A percentile compares a stretch with the other conserved stretches of the same genome.
Evolutionary conservation across 1,140 invertebrate species (phyloP).

Genomic region (Pristionchus pacificus): DNA sequence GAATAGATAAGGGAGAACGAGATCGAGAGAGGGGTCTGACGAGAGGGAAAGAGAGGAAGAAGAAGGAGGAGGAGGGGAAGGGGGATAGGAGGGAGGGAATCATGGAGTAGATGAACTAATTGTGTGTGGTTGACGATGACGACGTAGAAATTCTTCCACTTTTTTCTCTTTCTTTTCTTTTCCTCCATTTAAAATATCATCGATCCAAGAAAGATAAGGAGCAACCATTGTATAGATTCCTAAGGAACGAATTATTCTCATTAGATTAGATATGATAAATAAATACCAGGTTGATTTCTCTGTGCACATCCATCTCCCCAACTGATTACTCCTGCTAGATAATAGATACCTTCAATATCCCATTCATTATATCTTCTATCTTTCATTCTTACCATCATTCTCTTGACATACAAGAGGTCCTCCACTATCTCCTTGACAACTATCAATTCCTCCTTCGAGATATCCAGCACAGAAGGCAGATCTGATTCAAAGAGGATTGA

Average conservation of each 20-base stretch:
- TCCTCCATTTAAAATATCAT: conserved; percentile 9
- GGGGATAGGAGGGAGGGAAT: too few species aligned
- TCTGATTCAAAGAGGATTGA: background rate
- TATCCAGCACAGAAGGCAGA: background rate
- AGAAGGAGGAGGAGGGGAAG: too few species aligned
- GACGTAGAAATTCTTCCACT: too few species aligned
- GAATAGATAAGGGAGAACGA: too few species aligned
- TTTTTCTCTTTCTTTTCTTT: too few species aligned
- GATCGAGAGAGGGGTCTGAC: too few species aligned
- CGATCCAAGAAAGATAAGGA: conserved; percentile 33
- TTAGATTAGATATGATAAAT: background rate
- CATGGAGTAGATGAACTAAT: too few species aligned
- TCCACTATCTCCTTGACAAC: conserved; percentile 30
- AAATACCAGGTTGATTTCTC: conserved; percentile 35
- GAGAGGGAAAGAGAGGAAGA: too few species aligned
- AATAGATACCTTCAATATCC: background rate
- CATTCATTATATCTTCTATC: background rate
- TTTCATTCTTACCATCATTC: background rate
- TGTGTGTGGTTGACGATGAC: too few species aligned
- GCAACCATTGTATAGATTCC: conserved; percentile 36
- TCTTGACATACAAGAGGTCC: background rate
- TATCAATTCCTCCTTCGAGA: conserved; percentile 29
- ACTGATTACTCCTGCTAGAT: conserved; percentile 29
- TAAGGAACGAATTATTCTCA: background rate
- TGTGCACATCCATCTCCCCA: conserved; percentile 35